Evolutionary conservation across 2,888 invertebrate species (phyloP), one percentile per base, ranked within the genome.

Genomic region (Synanthedon formicaeformis): DNA sequence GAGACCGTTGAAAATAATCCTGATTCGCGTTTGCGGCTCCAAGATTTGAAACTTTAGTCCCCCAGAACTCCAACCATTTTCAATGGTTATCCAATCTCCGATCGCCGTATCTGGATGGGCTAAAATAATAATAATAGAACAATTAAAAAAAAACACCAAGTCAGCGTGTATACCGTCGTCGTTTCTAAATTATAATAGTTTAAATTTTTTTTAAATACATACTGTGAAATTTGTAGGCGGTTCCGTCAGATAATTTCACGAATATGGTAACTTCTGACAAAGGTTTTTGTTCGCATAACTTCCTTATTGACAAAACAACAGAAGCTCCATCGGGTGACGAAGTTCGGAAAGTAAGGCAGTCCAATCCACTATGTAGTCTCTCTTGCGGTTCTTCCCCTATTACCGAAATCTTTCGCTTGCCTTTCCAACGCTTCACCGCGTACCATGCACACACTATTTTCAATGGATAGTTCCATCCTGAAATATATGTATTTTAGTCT

Each of bases 1-100:
- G n/a, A 92, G 72, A 1, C 94, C 94, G 70, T 92, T 93, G 71
- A 89, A 95, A 40, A 90, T 73, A 14, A 95, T 81, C 63, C 93
- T 87, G 82, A 92, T 88, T 54, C 89, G 83, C 55, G 75, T 74
- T 65, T 90, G 88, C 0, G 91, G 89, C 62, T 93, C 91, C 49
- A 92, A 62, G 48, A 90, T 78, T 61, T 91, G 90, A 34, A 94
- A 82, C 59, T 88, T 88, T 45, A 94, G 70, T 0, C 90, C 91
- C 14, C 80, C 87, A 0, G 89, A 88, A 56, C 83, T 85, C 91
- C 92, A 92, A 11, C 75, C 73, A 1, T 68, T 70, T 3, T 67
- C 60, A 3, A 60, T 56, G 23, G 58, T 56, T 57, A 81, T 76
- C 68, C 85, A 83, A 3, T 72, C 71, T 0, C 77, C 75, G 8